These are phyloP conservation scores for Gasterosteus aculeatus DNA, from an alignment of 2,113 vertebrate genomes.

Conservation along the genomic window DNA sequence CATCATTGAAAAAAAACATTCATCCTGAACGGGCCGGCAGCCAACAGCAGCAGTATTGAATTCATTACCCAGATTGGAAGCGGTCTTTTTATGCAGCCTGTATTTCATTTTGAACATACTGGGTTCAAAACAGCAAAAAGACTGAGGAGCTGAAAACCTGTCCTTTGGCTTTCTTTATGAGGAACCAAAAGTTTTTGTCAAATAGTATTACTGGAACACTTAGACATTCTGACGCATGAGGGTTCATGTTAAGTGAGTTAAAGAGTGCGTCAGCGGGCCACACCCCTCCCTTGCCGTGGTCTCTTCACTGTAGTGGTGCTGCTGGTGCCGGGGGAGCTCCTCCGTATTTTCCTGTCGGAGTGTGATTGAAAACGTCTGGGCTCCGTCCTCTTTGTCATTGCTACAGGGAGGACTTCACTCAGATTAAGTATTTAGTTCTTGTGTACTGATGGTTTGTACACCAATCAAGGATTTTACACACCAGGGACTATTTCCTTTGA, in stretches of 20 bases:
- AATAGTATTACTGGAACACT: conserved; percentile 32
- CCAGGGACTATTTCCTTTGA: too few species aligned
- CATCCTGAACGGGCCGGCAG: conserved; percentile 7
- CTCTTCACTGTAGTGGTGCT: not conserved
- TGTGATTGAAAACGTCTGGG: conserved; percentile 71
- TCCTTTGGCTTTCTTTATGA: not conserved
- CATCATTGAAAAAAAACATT: conserved; percentile 13
- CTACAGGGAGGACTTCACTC: conserved; percentile 53
- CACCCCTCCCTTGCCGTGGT: conserved; percentile 3
- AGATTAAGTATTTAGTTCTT: not conserved
- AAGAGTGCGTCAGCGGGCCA: conserved; percentile 26
- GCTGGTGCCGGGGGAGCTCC: conserved; percentile 43
- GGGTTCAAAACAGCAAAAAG: not conserved
- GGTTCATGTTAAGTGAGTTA: conserved; percentile 39
- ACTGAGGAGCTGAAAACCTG: not conserved
- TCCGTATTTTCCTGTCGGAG: conserved; percentile 50
- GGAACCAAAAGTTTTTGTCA: not conserved
- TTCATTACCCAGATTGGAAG: conserved; percentile 50
- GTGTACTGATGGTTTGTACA: not conserved
- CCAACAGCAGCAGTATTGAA: conserved; percentile 34
- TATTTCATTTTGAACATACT: conserved; percentile 31
- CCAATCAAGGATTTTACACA: not conserved
- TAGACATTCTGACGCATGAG: conserved; percentile 49
- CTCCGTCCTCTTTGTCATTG: conserved; percentile 62
- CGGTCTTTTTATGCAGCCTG: conserved; percentile 22